These are phyloP conservation scores for Heloderma charlesbogerti DNA, from an alignment of 2,113 vertebrate genomes.

Conservation along the genomic window DNA sequence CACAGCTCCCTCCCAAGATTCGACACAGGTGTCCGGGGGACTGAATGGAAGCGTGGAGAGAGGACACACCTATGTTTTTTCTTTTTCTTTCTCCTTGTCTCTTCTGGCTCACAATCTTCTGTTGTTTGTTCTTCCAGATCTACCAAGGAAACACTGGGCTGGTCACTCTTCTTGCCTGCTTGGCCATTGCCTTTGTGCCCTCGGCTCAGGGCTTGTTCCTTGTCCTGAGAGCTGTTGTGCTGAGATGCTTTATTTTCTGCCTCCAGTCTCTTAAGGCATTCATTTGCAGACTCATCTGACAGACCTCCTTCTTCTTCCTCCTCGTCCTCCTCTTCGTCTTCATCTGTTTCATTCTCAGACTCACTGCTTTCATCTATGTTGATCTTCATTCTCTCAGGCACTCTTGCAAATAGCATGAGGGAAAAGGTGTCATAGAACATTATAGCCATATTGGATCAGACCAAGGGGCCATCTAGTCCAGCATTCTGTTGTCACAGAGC, in stretches of 20 bases:
- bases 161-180: background rate
- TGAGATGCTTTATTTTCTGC: background rate
- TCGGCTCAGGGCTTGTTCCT: background rate
- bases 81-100: conserved; percentile 62
- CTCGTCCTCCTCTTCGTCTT: conserved; percentile 54
- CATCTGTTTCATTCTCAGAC: conserved; percentile 60
- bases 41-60: background rate
- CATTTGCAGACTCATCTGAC: conserved; percentile 25
- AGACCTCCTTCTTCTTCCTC: conserved; percentile 56
- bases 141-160: background rate
- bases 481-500: too few relatives aligned
- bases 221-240: background rate
- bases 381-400: conserved; percentile 62
- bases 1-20: too few relatives aligned
- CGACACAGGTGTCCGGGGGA: too few relatives aligned
- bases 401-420: background rate
- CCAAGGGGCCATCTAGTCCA: too few relatives aligned
- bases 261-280: conserved; percentile 15
- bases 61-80: conserved; percentile 64
- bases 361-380: conserved; percentile 49
- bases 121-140: background rate
- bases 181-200: background rate
- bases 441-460: too few relatives aligned
- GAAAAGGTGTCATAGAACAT: too few relatives aligned
- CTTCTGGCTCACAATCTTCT: conserved; percentile 31